Evolutionary conservation across 2,888 invertebrate genomes (phyloP).

Genomic region (Colostygia pectinataria): DNA sequence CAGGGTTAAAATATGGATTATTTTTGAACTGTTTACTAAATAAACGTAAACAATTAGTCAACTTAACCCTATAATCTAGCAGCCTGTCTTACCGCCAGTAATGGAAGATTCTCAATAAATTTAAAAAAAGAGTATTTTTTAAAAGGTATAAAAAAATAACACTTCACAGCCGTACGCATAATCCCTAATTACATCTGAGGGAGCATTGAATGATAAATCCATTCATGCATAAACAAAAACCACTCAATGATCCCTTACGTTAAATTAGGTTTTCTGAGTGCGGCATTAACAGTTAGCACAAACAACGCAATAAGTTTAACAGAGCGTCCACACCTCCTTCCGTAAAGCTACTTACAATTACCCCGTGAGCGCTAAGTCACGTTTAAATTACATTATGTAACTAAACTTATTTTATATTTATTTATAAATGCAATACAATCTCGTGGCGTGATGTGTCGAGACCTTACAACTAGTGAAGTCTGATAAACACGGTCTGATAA

Average conservation of each 20-base stretch:
- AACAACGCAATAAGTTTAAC: constrained; percentile 31
- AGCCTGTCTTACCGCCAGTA: too few relatives aligned
- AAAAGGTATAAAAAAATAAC: constrained; percentile 14
- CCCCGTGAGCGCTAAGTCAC: constrained; percentile 15
- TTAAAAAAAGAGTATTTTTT: constrained; percentile 29
- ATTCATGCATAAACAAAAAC: not conserved
- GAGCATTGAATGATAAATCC: not conserved
- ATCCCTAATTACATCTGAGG: not conserved
- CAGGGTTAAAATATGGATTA: too few relatives aligned
- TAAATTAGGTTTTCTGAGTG: not conserved
- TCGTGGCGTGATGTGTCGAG: constrained; percentile 51
- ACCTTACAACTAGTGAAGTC: constrained; percentile 19
- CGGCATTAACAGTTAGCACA: constrained; percentile 2
- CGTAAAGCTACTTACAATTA: not conserved
- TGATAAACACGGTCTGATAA: too few relatives aligned
- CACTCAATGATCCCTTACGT: not conserved
- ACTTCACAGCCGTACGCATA: constrained; percentile 1
- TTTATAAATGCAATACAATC: constrained; percentile 72
- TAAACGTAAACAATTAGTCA: too few relatives aligned
- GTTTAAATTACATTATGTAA: constrained; percentile 26
- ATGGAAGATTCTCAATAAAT: not conserved
- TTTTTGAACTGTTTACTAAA: too few relatives aligned
- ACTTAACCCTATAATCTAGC: too few relatives aligned
- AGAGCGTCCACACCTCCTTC: constrained; percentile 21
- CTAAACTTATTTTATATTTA: constrained; percentile 13